These are phyloP conservation scores for Misgurnus mizolepis DNA, from an alignment of 2,113 vertebrate species.

Conservation along the genomic window DNA sequence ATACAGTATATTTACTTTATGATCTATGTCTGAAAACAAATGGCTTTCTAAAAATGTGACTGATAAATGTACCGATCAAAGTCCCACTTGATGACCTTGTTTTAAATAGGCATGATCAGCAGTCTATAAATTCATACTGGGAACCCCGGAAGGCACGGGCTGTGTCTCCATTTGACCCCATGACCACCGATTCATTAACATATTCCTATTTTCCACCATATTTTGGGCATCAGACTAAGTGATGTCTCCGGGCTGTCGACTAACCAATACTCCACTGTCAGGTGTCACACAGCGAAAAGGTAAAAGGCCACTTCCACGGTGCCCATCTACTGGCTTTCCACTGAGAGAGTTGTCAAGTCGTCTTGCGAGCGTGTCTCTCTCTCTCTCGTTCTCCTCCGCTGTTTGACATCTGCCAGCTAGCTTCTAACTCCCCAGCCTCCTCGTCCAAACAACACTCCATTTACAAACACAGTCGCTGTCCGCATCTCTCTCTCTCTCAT, in stretches of 20 bases:
- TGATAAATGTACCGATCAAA: slow-evolving; percentile 24
- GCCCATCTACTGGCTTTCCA: slow-evolving; percentile 59
- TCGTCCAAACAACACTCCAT: slow-evolving; percentile 53
- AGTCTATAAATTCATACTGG: slow-evolving; percentile 22
- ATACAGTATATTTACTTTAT: no score
- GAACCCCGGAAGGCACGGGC: slow-evolving; percentile 13
- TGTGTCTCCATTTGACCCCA: slow-evolving; percentile 41
- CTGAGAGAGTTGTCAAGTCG: slow-evolving; percentile 73
- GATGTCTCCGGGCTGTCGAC: slow-evolving; percentile 31
- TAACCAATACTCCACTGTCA: slow-evolving; percentile 64
- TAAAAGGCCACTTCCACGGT: slow-evolving; percentile 57
- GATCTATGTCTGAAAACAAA: background rate
- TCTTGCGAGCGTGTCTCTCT: slow-evolving; percentile 54
- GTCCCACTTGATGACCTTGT: slow-evolving; percentile 30
- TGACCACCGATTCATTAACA: slow-evolving; percentile 47
- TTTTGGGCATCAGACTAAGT: slow-evolving; percentile 21
- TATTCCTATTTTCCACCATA: slow-evolving; percentile 48
- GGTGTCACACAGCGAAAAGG: slow-evolving; percentile 72
- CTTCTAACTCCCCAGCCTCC: slow-evolving; percentile 51
- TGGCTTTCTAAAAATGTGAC: background rate
- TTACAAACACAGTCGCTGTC: slow-evolving; percentile 51
- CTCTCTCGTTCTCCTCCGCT: slow-evolving; percentile 73
- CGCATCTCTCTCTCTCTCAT: slow-evolving; percentile 93
- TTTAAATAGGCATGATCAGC: slow-evolving; percentile 17
- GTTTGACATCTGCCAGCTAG: slow-evolving; percentile 93